These are phyloP conservation scores for Cathartes aura DNA, from an alignment of 2,113 vertebrate species.

Conservation along the genomic window DNA sequence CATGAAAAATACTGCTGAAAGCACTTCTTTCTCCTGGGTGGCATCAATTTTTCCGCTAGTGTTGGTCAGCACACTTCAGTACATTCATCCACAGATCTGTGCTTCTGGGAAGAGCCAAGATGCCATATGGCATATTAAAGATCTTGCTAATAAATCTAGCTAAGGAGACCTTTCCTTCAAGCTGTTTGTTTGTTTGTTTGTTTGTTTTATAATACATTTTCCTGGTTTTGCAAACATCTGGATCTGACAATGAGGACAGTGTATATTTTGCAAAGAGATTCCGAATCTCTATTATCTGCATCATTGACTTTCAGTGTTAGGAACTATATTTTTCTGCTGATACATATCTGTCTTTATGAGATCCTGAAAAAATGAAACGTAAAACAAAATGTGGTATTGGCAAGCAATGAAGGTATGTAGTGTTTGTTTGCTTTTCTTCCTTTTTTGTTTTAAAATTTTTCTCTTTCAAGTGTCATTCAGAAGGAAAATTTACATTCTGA, in stretches of 20 bases:
- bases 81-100: not conserved
- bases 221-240: constrained; percentile 57
- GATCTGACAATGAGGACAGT: not conserved
- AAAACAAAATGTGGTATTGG: not conserved
- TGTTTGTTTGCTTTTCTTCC: not conserved
- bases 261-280: constrained; percentile 33
- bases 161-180: constrained; percentile 61
- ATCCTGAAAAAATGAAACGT: constrained; percentile 45
- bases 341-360: constrained; percentile 33
- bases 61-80: not conserved
- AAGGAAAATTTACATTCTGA: not conserved
- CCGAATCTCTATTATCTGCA: constrained; percentile 47
- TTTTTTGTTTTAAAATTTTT: not conserved
- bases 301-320: constrained; percentile 61
- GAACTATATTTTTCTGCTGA: constrained; percentile 57
- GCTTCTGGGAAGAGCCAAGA: not conserved
- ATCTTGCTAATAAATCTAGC: constrained; percentile 63
- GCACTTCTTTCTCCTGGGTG: not conserved
- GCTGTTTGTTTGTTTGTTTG: not conserved
- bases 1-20: constrained; percentile 19
- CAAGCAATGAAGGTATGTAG: not conserved
- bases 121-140: constrained; percentile 39
- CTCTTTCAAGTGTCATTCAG: not conserved
- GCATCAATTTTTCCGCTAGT: not conserved
- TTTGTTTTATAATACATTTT: constrained; percentile 34